Evolutionary conservation across 2,113 vertebrate species (phyloP).

Genomic region (Periophthalmus modestus): DNA sequence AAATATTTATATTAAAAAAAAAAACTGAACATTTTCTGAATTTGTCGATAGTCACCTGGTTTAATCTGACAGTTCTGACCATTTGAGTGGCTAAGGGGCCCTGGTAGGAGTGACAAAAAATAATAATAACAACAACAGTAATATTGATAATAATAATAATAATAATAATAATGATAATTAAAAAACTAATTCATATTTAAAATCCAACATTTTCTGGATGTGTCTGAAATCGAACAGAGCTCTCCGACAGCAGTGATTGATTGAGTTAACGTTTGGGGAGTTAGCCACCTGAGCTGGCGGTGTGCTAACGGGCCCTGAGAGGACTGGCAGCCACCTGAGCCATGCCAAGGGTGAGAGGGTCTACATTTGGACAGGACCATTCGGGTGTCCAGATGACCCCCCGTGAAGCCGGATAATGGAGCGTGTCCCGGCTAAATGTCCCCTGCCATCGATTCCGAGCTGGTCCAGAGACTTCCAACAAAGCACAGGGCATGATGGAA

Average conservation of each 20-base stretch:
- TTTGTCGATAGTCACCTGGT: too few relatives aligned
- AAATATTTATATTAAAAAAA: too few relatives aligned
- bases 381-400: neutral
- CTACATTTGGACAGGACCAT: neutral
- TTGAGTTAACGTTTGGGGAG: neutral
- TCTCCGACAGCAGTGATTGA: neutral
- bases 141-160: too few relatives aligned
- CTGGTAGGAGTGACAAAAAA: neutral
- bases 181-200: neutral
- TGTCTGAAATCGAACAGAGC: neutral
- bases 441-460: neutral
- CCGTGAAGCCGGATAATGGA: conserved; percentile 4
- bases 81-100: neutral
- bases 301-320: neutral
- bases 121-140: too few relatives aligned
- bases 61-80: too few relatives aligned
- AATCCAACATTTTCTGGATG: neutral
- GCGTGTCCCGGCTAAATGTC: neutral
- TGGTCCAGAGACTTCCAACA: neutral
- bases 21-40: too few relatives aligned
- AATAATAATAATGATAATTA: too few relatives aligned
- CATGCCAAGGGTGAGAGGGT: neutral
- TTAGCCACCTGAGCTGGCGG: neutral
- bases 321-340: conserved; percentile 8
- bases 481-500: neutral